Evolutionary conservation across 1,140 invertebrate genomes (phyloP).

Genomic region (Drosophila setifemur): DNA sequence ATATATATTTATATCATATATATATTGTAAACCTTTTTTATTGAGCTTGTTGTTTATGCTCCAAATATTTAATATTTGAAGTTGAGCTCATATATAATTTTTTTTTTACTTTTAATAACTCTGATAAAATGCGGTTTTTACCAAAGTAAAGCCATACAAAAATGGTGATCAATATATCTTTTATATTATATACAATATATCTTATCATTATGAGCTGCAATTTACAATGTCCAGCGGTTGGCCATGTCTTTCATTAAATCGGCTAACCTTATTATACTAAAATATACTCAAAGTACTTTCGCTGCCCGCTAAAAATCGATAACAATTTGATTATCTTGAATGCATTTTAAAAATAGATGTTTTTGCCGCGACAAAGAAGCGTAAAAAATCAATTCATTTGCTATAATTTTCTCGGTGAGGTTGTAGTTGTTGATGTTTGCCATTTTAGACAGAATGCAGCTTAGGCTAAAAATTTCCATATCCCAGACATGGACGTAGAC

Average conservation of each 20-base stretch:
- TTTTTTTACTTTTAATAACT: too few relatives aligned
- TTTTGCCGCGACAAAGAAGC: neutral
- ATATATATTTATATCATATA: too few relatives aligned
- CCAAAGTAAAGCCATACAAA: too few relatives aligned
- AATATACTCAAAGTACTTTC: slow-evolving; percentile 14
- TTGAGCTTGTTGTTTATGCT: too few relatives aligned
- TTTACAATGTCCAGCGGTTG: neutral
- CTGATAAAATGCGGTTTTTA: neutral
- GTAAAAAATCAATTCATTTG: slow-evolving; percentile 47
- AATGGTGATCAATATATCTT: too few relatives aligned
- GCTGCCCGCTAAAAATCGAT: slow-evolving; percentile 8
- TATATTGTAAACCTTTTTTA: too few relatives aligned
- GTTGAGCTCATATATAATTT: too few relatives aligned
- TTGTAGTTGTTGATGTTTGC: neutral
- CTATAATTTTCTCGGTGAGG: slow-evolving; percentile 33
- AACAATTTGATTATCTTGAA: slow-evolving; percentile 40
- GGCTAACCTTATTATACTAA: neutral
- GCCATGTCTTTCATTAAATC: neutral
- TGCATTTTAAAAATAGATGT: slow-evolving; percentile 52
- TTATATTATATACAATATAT: neutral
- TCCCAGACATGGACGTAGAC: slow-evolving; percentile 41
- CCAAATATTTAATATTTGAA: too few relatives aligned
- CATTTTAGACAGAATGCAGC: slow-evolving; percentile 51
- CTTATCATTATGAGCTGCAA: slow-evolving; percentile 10
- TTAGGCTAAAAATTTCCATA: slow-evolving; percentile 58